Base-by-base conservation (phyloP, 1,140 invertebrate species). In the Bombus affinis region DNA sequence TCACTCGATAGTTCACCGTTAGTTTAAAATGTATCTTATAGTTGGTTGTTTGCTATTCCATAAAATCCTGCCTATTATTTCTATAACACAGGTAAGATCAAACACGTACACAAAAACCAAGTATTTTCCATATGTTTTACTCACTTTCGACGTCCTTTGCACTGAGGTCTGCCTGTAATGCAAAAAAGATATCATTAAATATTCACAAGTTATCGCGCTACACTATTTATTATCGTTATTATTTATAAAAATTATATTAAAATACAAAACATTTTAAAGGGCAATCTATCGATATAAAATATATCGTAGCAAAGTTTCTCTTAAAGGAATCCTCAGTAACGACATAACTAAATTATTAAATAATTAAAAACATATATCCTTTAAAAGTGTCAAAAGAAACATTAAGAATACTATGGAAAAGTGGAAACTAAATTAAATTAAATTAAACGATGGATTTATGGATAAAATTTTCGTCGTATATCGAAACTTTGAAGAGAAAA, bases 91-190 rank as follows among this genome's bases (percentile, higher is more conserved):
- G 35, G 25, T 4, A 62, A 6, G 22, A 28, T 72, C 15, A 15
- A 79, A 44, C 47, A 78, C 65, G 44, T 62, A 65, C 5, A 32
- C 77, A 74, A 68, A 73, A 81, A 37, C 32, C 6, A 79, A 42
- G 42, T 73, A 57, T 70, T 74, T 68, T 73, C 76, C 66, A 62
- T 73, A 32, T 28, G 59, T 74, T 85, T 86, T 96, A 97, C 97
- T 97, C 95, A 97, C 97, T 97, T 96, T 97, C 97, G 92, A 97
- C 94, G 93, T 97, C 97, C 95, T 96, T 97, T 94, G 96, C 96
- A 93, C 95, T 96, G 91, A 97, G 96, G 95, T 97, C 97, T 94
- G 96, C 96, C 97, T 97, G 96, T 93, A 96, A 96, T 86, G n/a
- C 32, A 35, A 35, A 66, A 66, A 8, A 35, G 6, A 66, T 3